Percentiles rank a stretch among this genome's conserved stretches.
Evolutionary conservation across 2,888 invertebrate genomes (phyloP).

Genomic region (Molanna angustata): DNA sequence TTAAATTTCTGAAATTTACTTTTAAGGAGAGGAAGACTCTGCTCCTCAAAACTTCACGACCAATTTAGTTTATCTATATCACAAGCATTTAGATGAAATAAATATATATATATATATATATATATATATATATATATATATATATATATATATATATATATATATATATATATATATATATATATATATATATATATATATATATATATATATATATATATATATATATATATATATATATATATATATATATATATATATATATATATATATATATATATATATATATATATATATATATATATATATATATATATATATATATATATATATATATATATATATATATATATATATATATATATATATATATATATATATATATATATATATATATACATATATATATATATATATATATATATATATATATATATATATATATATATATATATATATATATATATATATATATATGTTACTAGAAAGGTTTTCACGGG

Average conservation of each 20-base stretch:
- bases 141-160: background rate
- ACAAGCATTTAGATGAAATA: background rate
- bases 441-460: background rate
- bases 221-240: background rate
- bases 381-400: background rate
- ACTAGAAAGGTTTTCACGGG: no score
- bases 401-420: background rate
- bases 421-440: background rate
- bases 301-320: background rate
- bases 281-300: background rate
- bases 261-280: background rate
- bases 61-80: no score
- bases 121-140: background rate
- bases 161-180: background rate
- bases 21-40: no score
- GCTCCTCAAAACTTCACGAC: no score
- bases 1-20: no score
- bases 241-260: background rate
- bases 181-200: background rate
- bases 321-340: background rate
- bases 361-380: background rate
- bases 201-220: background rate
- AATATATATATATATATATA: background rate
- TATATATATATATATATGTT: no score
- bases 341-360: background rate